Evolutionary conservation across 1,140 invertebrate species (phyloP), one percentile per base, ranked within the genome.

Genomic region (Archivesica marissinica): DNA sequence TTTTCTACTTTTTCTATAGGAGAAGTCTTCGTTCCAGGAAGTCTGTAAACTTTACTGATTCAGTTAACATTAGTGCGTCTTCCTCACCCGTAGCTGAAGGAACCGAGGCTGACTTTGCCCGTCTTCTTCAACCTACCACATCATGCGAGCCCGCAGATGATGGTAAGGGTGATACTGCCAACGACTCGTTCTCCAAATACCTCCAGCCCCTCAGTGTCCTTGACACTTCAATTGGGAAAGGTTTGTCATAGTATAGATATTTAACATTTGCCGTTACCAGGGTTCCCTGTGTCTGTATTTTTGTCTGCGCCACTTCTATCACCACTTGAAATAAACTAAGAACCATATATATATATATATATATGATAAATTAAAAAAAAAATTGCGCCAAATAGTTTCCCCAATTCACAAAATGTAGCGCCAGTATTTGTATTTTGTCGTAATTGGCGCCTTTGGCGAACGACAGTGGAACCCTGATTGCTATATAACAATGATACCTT

Each of bases 181-280:
- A 82, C 47, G 80, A 82, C 23, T 61, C 66, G 2, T 82, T 82
- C 33, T 56, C 80, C 0, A 82, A 74, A 47, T 82, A 82, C 44
- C 39, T 82, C 23, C 66, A 82, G 30, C 80, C 80, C 25, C 44
- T 47, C 15, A 72, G 68, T 72, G n/a, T 20, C 33, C 30, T 66
- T 2, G 61, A 66, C 33, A 39, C 61, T 30, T 38, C 61, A 35
- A 17, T 47, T 33, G 68, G 50, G 23, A 72, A 72, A 72, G 41
- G 68, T 72, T 1, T 47, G 68, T 70, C 20, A 11, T 47, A 11
- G 7, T 47, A 11, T 47, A 47, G 7, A 47, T 47, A 20, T 47
- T 7, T n/a, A n/a, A n/a, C n/a, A n/a, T n/a, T n/a, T n/a, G n/a
- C n/a, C n/a, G n/a, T n/a, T n/a, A n/a, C n/a, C n/a, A n/a, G n/a